Conservation (phyloP, 2,113 vertebrate species). For the Aspidoscelis tigris region DNA sequence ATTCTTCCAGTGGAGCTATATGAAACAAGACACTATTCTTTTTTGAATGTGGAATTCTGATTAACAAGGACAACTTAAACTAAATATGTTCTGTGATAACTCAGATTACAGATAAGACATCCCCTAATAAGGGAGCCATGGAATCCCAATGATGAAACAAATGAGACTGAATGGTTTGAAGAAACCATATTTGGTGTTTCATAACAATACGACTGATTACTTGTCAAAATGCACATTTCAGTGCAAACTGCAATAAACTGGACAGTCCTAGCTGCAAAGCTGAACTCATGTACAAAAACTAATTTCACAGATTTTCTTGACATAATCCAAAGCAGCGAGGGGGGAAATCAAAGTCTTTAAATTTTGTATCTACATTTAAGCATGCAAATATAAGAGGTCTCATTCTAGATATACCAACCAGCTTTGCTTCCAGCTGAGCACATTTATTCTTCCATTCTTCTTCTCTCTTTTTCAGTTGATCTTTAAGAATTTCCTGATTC, state of each 20-base stretch:
- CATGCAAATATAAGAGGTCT: neutral
- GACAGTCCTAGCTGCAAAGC: neutral
- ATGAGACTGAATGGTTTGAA: neutral
- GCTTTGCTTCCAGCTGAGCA: conserved; percentile 79
- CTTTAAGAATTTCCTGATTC: conserved; percentile 81
- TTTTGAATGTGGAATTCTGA: neutral
- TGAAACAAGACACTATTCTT: neutral
- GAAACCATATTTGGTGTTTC: neutral
- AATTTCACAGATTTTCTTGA: neutral
- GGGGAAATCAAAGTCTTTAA: neutral
- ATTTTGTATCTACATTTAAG: neutral
- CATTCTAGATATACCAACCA: conserved; percentile 70
- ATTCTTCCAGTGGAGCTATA: neutral
- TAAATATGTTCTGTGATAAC: neutral
- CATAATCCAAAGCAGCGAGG: neutral
- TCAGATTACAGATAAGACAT: neutral
- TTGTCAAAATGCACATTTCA: conserved; percentile 18
- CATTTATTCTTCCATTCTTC: conserved; percentile 83
- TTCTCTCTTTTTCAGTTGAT: conserved; percentile 81
- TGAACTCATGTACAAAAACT: neutral
- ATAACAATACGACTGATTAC: neutral
- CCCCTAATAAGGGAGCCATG: neutral
- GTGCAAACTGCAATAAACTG: neutral
- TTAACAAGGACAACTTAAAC: neutral
- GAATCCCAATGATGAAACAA: too few relatives aligned